Conservation (phyloP, 2,797 vertebrate genomes). For the Nothura maculosa region DNA sequence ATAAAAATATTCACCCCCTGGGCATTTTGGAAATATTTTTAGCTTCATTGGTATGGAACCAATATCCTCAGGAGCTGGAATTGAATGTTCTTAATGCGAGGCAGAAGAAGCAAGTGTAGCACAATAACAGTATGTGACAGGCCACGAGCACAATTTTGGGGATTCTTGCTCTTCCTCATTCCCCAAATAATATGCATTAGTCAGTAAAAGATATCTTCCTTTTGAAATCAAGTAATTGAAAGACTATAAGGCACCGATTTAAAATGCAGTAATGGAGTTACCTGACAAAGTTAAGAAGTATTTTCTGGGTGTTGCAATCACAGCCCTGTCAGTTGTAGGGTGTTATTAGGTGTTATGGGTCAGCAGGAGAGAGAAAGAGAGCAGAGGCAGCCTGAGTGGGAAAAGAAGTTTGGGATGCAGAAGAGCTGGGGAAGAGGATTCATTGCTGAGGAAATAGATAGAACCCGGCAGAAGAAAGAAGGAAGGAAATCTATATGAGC, state of each 20-base stretch:
- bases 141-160: constrained; percentile 32
- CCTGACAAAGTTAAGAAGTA: background rate
- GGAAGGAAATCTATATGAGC: background rate
- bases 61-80: constrained; percentile 37
- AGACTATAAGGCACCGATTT: background rate
- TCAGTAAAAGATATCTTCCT: constrained; percentile 1
- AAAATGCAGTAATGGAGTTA: background rate
- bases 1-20: constrained; percentile 52
- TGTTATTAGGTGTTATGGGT: background rate
- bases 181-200: constrained; percentile 17
- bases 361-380: background rate
- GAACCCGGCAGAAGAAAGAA: background rate
- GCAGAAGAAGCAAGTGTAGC: constrained; percentile 6
- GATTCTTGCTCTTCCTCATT: background rate
- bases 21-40: constrained; percentile 39
- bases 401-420: background rate
- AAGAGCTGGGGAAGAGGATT: background rate
- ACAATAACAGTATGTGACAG: constrained; percentile 54
- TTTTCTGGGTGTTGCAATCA: background rate
- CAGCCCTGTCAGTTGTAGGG: background rate
- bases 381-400: background rate
- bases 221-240: background rate
- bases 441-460: background rate
- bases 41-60: constrained; percentile 54
- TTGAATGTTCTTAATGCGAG: background rate